A percentile compares a stretch with the other conserved stretches of the same genome.
Conservation (phyloP, 2,113 vertebrate species). For the Arvicanthis niloticus region DNA sequence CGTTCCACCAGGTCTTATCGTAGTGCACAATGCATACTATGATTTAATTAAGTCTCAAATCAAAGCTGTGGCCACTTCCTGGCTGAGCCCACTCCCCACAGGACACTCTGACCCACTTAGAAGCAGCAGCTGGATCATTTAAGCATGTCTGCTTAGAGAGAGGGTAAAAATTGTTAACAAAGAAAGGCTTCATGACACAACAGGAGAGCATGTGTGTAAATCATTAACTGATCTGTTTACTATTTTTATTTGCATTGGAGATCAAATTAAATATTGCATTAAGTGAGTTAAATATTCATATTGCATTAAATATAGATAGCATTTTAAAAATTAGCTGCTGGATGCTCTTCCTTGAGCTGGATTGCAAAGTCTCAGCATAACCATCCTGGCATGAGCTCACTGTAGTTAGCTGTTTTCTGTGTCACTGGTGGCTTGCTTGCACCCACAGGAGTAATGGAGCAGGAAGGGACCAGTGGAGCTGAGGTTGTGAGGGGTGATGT, state of each 20-base stretch:
- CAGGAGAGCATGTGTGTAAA: constrained; percentile 36
- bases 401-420: background rate
- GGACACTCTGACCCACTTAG: constrained; percentile 43
- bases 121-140: background rate
- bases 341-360: constrained; percentile 12
- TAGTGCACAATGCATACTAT: background rate
- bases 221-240: constrained; percentile 78
- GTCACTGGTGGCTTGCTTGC: background rate
- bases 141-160: background rate
- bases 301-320: constrained; percentile 81
- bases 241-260: constrained; percentile 81
- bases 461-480: background rate
- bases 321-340: constrained; percentile 73
- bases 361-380: constrained; percentile 1
- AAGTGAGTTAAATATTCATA: constrained; percentile 81
- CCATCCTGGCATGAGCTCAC: background rate
- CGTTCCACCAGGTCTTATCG: background rate
- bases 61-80: background rate
- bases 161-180: background rate
- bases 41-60: background rate
- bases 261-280: constrained; percentile 82
- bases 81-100: background rate
- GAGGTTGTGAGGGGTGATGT: background rate
- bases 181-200: constrained; percentile 53
- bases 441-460: background rate